Evolutionary conservation across 2,113 vertebrate genomes (phyloP).

Genomic region (Aptenodytes forsteri): DNA sequence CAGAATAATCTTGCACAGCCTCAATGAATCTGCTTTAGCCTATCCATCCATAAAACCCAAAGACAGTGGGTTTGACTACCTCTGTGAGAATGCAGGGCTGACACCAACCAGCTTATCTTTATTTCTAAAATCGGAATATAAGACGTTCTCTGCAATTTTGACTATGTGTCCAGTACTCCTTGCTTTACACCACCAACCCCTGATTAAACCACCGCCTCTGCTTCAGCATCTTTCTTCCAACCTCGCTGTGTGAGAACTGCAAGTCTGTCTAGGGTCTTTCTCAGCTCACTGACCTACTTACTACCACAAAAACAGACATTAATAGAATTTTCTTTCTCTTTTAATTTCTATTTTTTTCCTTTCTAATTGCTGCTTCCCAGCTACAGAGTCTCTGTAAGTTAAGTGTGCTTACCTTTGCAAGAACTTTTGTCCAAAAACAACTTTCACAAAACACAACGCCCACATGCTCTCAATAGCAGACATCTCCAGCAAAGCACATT

Average conservation of each 20-base stretch:
- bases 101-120: neutral
- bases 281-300: slow-evolving; percentile 13
- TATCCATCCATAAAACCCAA: neutral
- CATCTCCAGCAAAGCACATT: neutral
- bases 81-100: neutral
- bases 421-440: neutral
- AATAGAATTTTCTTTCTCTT: neutral
- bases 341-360: neutral
- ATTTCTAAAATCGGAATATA: neutral
- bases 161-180: neutral
- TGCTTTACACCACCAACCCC: neutral
- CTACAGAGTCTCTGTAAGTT: neutral
- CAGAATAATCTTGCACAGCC: neutral
- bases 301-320: neutral
- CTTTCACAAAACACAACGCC: neutral
- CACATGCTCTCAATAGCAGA: neutral
- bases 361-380: neutral
- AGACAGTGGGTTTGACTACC: neutral
- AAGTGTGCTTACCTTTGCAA: neutral
- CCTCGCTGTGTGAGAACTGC: neutral
- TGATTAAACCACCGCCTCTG: neutral
- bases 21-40: slow-evolving; percentile 1
- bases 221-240: neutral
- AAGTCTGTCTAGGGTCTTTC: neutral
- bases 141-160: neutral